These are phyloP conservation scores for Ceratosolen fusciceps DNA, from an alignment of 1,140 invertebrate genomes.

Conservation along the genomic window DNA sequence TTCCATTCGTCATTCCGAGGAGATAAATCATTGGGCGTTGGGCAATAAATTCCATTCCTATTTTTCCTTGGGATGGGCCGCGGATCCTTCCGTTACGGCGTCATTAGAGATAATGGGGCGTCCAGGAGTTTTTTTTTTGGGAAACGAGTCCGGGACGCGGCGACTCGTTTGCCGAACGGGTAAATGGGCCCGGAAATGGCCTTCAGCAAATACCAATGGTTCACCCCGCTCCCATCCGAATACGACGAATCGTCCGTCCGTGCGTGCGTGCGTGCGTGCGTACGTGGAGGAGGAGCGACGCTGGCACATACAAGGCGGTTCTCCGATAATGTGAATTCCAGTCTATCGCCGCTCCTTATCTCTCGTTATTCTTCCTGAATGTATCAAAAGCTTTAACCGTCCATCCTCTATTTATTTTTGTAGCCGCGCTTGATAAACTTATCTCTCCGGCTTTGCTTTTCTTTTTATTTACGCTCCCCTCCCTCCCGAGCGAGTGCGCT, in stretches of 20 bases:
- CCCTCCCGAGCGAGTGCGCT: background rate
- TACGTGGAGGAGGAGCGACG: background rate
- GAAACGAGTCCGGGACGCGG: no score
- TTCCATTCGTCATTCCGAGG: no score
- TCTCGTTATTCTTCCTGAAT: conserved; percentile 7
- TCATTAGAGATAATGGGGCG: no score
- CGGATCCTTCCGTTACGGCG: no score
- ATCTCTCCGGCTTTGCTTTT: background rate
- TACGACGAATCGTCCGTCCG: background rate
- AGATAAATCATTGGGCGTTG: no score
- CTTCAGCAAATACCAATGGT: background rate
- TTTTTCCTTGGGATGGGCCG: no score
- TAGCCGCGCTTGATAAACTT: conserved; percentile 3
- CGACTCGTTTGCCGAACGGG: background rate
- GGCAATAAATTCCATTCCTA: no score
- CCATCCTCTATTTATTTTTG: conserved; percentile 1
- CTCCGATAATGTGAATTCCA: conserved; percentile 24
- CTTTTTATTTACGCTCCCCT: background rate
- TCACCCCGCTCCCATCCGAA: background rate
- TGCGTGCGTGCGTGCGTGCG: background rate
- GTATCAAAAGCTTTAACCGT: background rate
- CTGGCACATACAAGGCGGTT: background rate
- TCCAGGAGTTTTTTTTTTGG: no score
- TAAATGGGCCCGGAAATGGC: conserved; percentile 30
- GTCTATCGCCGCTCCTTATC: conserved; percentile 22